phyloP scores from a whole-genome alignment of 1,140 invertebrate species.

The Aphaenogaster floridana region DNA sequence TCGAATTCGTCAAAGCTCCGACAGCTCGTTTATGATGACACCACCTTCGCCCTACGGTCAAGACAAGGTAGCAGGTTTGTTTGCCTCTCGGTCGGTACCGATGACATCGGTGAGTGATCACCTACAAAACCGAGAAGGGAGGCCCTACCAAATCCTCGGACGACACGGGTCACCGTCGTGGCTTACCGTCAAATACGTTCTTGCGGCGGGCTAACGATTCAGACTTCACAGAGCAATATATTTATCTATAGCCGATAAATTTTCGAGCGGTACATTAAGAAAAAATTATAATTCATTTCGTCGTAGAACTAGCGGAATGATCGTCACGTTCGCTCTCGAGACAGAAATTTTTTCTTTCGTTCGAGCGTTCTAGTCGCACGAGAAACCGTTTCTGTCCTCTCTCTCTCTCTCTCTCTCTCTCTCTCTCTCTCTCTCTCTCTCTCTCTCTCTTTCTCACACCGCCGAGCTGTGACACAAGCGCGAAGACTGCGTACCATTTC shows the following conservation, averaged over 20 bases:
- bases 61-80: slow-evolving; percentile 68
- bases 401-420: neutral
- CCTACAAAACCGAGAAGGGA: slow-evolving; percentile 75
- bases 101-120: slow-evolving; percentile 74
- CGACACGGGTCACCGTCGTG: slow-evolving; percentile 76
- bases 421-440: neutral
- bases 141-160: slow-evolving; percentile 73
- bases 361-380: neutral
- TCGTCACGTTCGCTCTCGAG: neutral
- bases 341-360: neutral
- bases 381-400: neutral
- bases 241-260: neutral
- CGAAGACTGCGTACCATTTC: neutral
- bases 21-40: slow-evolving; percentile 66
- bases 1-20: slow-evolving; percentile 67
- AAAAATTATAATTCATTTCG: neutral
- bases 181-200: slow-evolving; percentile 64
- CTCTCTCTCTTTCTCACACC: neutral
- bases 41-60: slow-evolving; percentile 61
- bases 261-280: neutral
- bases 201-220: neutral
- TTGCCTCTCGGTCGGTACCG: slow-evolving; percentile 62
- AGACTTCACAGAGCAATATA: neutral
- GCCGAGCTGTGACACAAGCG: neutral
- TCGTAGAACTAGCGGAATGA: neutral